These are phyloP conservation scores for Callorhinus ursinus DNA, from an alignment of 2,113 vertebrate genomes.

Conservation along the genomic window DNA sequence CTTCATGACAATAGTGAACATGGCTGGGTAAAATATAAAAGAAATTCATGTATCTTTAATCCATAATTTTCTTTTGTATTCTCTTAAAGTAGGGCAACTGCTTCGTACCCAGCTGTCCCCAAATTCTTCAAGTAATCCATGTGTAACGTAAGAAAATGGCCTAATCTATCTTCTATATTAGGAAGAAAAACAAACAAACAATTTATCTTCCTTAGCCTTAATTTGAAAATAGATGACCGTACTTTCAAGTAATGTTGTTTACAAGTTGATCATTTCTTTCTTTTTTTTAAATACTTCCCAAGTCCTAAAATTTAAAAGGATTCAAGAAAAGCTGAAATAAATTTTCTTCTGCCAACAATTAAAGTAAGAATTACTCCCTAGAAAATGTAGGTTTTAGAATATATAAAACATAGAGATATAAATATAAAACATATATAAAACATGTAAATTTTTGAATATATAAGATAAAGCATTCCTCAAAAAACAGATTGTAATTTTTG, in stretches of 20 bases:
- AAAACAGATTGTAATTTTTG: not conserved
- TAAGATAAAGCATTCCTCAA: not conserved
- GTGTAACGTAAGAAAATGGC: not conserved
- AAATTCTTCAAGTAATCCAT: not conserved
- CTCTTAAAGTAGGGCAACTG: not conserved
- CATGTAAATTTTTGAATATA: not conserved
- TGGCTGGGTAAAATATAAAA: not conserved
- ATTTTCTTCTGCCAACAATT: not conserved
- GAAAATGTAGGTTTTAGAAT: not conserved
- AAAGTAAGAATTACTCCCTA: not conserved
- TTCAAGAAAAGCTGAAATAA: not conserved
- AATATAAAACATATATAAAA: not conserved
- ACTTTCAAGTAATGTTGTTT: not conserved
- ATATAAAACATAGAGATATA: not conserved
- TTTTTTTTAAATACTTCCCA: not conserved
- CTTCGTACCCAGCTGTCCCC: not conserved
- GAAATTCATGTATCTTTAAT: not conserved
- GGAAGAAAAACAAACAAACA: not conserved
- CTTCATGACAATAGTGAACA: not conserved
- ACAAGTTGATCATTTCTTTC: not conserved
- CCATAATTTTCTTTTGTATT: not conserved
- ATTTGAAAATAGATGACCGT: not conserved
- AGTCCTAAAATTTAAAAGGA: not conserved
- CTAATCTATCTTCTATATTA: not conserved
- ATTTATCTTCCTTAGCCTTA: not conserved